Conservation (phyloP, 2,113 vertebrate species). For the Scophthalmus maximus region DNA sequence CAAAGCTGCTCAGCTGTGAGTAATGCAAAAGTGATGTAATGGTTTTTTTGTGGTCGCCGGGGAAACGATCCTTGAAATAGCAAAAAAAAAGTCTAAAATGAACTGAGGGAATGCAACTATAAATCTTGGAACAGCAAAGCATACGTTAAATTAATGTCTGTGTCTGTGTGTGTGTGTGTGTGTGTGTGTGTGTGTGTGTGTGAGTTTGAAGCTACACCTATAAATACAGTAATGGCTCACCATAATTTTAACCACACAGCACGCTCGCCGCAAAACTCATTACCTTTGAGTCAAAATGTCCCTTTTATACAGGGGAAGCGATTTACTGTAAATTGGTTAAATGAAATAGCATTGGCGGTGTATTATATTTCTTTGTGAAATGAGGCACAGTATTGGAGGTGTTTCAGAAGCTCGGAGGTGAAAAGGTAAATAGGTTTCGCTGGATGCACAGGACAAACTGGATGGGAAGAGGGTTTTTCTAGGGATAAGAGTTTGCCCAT, state of each 20-base stretch:
- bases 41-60: constrained; percentile 71
- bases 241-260: constrained; percentile 64
- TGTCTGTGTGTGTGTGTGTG: constrained; percentile 4
- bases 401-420: constrained; percentile 27
- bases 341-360: constrained; percentile 61
- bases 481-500: not conserved
- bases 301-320: constrained; percentile 61
- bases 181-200: not conserved
- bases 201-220: constrained; percentile 50
- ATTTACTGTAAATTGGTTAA: constrained; percentile 73
- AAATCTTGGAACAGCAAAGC: constrained; percentile 75
- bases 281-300: constrained; percentile 68
- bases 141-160: constrained; percentile 49
- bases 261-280: constrained; percentile 55
- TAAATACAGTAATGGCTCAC: constrained; percentile 68
- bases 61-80: constrained; percentile 87
- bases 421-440: constrained; percentile 59
- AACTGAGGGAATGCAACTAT: constrained; percentile 62
- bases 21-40: constrained; percentile 80
- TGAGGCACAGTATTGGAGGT: constrained; percentile 23
- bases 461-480: not conserved
- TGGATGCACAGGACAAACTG: constrained; percentile 23
- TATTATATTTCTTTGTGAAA: constrained; percentile 59
- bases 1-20: constrained; percentile 65
- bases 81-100: constrained; percentile 77